Percentiles rank a stretch among this genome's conserved stretches.
Evolutionary conservation across 2,888 invertebrate genomes (phyloP).

Genomic region (Melinaea menophilus): DNA sequence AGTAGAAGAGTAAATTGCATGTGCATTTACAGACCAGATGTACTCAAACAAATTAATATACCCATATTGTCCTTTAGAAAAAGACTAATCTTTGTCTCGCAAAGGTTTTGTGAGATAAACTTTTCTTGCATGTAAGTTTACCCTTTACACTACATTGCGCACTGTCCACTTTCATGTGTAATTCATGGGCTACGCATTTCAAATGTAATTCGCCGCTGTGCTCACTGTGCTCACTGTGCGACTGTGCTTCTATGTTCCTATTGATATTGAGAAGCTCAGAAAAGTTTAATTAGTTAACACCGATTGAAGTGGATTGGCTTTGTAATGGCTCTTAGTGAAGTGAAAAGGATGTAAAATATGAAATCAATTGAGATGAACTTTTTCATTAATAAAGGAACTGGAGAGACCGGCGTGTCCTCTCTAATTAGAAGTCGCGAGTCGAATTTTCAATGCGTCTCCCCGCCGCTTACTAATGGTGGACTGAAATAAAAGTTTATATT

Average conservation of each 20-base stretch:
- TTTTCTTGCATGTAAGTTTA: conserved; percentile 17
- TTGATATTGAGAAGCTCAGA: conserved; percentile 9
- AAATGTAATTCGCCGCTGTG: conserved; percentile 56
- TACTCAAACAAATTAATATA: too few species aligned
- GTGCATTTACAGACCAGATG: too few species aligned
- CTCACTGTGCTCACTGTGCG: conserved; percentile 10
- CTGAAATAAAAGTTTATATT: conserved; percentile 76
- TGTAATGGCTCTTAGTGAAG: conserved; percentile 25
- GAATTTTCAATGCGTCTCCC: conserved; percentile 71
- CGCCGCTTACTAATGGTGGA: conserved; percentile 58
- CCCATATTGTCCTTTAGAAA: too few species aligned
- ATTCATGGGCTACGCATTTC: conserved; percentile 67
- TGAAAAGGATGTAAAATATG: conserved; percentile 59
- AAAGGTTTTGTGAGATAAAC: conserved; percentile 1
- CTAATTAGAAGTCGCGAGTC: conserved; percentile 73
- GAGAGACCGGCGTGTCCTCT: conserved; percentile 59
- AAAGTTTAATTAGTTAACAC: conserved; percentile 18
- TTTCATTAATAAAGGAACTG: conserved; percentile 67
- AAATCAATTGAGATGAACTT: conserved; percentile 68
- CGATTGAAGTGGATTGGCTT: conserved; percentile 23
- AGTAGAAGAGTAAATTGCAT: too few species aligned
- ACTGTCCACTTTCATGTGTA: conserved; percentile 61
- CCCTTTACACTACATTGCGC: conserved; percentile 52
- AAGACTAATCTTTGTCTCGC: neutral
- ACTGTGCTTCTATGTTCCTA: conserved; percentile 19